These are phyloP conservation scores for Lasioglossum pauxillum DNA, from an alignment of 2,888 invertebrate genomes.

Conservation along the genomic window DNA sequence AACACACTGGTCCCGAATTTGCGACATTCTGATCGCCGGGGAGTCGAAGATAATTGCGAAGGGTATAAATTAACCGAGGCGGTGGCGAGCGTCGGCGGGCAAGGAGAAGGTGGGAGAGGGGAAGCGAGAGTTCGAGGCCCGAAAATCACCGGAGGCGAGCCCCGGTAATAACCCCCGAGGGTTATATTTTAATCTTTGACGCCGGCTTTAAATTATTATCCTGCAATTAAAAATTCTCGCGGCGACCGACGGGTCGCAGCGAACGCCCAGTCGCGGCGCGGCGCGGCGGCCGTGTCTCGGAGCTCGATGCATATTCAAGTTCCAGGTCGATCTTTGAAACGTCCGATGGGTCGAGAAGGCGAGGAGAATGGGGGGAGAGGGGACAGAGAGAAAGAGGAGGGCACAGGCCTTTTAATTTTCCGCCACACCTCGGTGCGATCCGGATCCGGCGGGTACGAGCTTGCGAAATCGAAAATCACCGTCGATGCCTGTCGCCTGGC, in stretches of 20 bases:
- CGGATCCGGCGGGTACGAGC: constrained; percentile 35
- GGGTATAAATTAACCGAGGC: constrained; percentile 32
- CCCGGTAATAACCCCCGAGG: constrained; percentile 47
- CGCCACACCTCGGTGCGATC: constrained; percentile 47
- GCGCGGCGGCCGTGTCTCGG: not conserved
- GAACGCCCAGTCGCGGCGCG: not conserved
- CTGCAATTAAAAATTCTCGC: constrained; percentile 50
- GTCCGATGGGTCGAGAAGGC: not conserved
- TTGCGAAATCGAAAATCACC: constrained; percentile 68
- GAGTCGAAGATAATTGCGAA: constrained; percentile 21
- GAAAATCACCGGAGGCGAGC: constrained; percentile 17
- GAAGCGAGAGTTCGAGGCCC: not conserved
- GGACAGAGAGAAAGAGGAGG: not conserved
- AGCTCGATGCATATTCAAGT: constrained; percentile 52
- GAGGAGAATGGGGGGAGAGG: not conserved
- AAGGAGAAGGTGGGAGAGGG: not conserved
- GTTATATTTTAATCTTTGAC: constrained; percentile 53
- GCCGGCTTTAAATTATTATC: constrained; percentile 55
- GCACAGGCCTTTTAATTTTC: constrained; percentile 37
- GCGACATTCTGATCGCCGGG: constrained; percentile 4
- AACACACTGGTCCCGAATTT: constrained; percentile 4
- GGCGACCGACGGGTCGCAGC: constrained; percentile 18
- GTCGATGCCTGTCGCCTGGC: constrained; percentile 37
- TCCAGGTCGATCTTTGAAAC: constrained; percentile 17
- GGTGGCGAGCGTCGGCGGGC: not conserved